These are phyloP conservation scores for Disparrhopalites patrizii DNA, from an alignment of 2,888 invertebrate genomes.

Conservation along the genomic window DNA sequence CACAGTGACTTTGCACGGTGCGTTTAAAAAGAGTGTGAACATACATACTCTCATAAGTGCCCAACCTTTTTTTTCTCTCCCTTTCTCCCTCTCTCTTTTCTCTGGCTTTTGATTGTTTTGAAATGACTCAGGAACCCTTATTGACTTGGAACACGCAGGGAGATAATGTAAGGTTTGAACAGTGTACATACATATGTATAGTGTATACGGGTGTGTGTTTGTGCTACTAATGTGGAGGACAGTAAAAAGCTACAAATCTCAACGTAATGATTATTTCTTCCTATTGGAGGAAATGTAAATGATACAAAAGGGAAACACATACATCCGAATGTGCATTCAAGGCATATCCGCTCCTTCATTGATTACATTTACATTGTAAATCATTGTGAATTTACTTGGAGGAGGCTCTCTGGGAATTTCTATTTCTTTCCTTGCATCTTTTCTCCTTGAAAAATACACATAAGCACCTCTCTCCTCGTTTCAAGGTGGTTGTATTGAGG, in stretches of 20 bases:
- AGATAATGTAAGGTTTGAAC: conserved; percentile 10
- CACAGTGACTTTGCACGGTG: too few relatives aligned
- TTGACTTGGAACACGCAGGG: conserved; percentile 14
- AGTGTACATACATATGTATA: neutral
- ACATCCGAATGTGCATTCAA: conserved; percentile 46
- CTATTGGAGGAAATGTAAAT: conserved; percentile 48
- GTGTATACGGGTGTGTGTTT: neutral
- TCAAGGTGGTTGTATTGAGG: too few relatives aligned
- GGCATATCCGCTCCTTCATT: conserved; percentile 43
- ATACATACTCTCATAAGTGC: too few relatives aligned
- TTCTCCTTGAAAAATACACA: too few relatives aligned
- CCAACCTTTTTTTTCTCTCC: too few relatives aligned
- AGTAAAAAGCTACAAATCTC: conserved; percentile 42
- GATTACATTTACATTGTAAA: conserved; percentile 30
- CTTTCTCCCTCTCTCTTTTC: neutral
- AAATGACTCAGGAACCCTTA: conserved; percentile 8
- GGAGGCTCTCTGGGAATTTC: neutral
- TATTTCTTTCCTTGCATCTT: too few relatives aligned
- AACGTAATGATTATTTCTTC: conserved; percentile 48
- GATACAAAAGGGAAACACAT: conserved; percentile 47
- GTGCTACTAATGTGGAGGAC: neutral
- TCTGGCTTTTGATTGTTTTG: conserved; percentile 8
- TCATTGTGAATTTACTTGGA: conserved; percentile 3
- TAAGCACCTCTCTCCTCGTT: too few relatives aligned
- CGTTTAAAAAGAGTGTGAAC: too few relatives aligned